phyloP scores from a whole-genome alignment of 2,797 vertebrate species.

The Philypnodon macrostomus region DNA sequence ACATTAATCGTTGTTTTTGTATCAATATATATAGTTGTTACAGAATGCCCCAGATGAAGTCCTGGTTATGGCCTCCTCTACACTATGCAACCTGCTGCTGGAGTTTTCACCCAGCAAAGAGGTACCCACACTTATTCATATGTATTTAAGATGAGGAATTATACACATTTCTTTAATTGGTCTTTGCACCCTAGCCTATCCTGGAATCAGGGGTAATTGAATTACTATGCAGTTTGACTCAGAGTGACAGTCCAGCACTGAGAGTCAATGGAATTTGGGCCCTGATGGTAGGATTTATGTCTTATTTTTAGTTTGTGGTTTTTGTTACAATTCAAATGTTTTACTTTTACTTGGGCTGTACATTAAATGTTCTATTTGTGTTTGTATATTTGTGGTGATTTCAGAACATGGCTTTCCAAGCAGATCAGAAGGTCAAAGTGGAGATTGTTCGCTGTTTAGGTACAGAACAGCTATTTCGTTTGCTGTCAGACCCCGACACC shows the following conservation, averaged over 20 bases:
- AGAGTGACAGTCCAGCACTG: conserved; percentile 95
- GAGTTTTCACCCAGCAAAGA: conserved; percentile 99
- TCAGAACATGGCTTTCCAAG: conserved; percentile 99
- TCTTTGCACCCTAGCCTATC: conserved; percentile 82
- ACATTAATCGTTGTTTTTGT: no score
- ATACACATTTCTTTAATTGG: background rate
- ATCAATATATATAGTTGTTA: conserved; percentile 88
- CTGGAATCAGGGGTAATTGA: conserved; percentile 97
- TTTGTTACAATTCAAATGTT: background rate
- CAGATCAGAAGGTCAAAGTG: conserved; percentile 97
- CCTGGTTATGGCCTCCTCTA: conserved; percentile 96
- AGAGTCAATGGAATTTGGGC: conserved; percentile 99
- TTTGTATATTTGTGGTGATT: conserved; percentile 13
- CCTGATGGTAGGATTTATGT: conserved; percentile 87
- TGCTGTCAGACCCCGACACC: conserved; percentile 93
- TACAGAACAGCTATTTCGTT: conserved; percentile 93
- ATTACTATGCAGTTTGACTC: conserved; percentile 95
- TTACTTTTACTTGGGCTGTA: background rate
- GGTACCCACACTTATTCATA: conserved; percentile 70
- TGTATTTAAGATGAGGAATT: background rate
- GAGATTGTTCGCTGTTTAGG: conserved; percentile 94
- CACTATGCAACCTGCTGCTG: conserved; percentile 96
- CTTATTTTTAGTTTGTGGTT: background rate
- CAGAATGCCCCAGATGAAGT: conserved; percentile 98
- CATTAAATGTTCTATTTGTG: conserved; percentile 6